phyloP scores from a whole-genome alignment of 2,113 vertebrate genomes.

The Oreotrochilus melanogaster region DNA sequence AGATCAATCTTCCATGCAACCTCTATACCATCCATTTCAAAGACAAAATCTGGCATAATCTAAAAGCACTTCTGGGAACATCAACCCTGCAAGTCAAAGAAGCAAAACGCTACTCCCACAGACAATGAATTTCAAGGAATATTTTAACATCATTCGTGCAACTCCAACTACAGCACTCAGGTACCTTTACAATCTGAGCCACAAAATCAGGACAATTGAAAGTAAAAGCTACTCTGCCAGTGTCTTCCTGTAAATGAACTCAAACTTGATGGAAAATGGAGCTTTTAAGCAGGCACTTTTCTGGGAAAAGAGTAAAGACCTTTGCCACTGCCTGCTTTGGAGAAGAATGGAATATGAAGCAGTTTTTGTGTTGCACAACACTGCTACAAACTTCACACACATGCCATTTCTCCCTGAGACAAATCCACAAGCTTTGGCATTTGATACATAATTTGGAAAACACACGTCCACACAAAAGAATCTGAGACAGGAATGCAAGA shows the following conservation, averaged over 20 bases:
- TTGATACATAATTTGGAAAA: not conserved
- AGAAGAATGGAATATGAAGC: not conserved
- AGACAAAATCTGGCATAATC: not conserved
- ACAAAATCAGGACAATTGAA: not conserved
- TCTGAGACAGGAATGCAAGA: not conserved
- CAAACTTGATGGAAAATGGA: not conserved
- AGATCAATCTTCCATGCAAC: not conserved
- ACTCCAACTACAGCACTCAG: not conserved
- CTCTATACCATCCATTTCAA: not conserved
- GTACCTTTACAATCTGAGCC: not conserved
- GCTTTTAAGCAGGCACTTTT: accelerated
- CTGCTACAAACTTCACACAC: not conserved
- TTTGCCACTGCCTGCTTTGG: not conserved
- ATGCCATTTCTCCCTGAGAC: accelerated
- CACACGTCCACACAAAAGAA: not conserved
- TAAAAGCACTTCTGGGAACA: not conserved
- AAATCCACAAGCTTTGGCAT: not conserved
- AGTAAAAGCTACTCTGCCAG: not conserved
- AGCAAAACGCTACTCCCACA: not conserved
- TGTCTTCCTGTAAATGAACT: not conserved
- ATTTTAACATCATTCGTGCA: not conserved
- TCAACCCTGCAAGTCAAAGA: not conserved
- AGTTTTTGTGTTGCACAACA: not conserved
- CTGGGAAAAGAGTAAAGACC: not conserved
- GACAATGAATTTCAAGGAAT: not conserved